These are phyloP conservation scores for Peribatodes rhomboidaria DNA, from an alignment of 2,888 invertebrate genomes.

Conservation along the genomic window DNA sequence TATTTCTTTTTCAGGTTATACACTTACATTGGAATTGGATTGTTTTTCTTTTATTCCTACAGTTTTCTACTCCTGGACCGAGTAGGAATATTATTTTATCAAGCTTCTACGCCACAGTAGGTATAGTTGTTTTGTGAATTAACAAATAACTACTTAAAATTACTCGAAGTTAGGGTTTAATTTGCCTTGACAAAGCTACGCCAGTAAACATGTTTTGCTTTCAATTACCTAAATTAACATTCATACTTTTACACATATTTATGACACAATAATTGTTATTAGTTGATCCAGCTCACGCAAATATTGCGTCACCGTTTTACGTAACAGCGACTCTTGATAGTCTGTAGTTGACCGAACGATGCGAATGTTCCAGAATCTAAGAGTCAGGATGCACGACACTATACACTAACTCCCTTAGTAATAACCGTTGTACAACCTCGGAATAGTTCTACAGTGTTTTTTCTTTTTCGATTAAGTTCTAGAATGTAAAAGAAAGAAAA, in stretches of 20 bases:
- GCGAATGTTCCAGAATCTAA: too few relatives aligned
- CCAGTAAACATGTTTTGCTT: constrained; percentile 36
- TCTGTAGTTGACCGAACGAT: background rate
- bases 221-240: constrained; percentile 43
- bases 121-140: background rate
- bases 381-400: too few relatives aligned
- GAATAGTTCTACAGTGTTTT: too few relatives aligned
- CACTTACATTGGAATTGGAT: constrained; percentile 1
- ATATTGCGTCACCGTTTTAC: constrained; percentile 41
- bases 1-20: constrained; percentile 19
- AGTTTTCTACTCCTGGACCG: background rate
- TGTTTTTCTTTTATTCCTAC: constrained; percentile 4
- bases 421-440: too few relatives aligned
- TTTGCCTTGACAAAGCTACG: constrained; percentile 1
- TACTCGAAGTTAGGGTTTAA: background rate
- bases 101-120: background rate
- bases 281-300: constrained; percentile 41
- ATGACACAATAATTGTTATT: constrained; percentile 36
- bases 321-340: constrained; percentile 28
- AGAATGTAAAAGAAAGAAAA: too few relatives aligned
- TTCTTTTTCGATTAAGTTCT: too few relatives aligned
- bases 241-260: constrained; percentile 41
- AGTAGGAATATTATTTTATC: background rate
- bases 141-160: background rate
- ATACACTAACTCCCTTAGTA: too few relatives aligned